These are phyloP conservation scores for Fistularia tabacaria DNA, from an alignment of 2,797 vertebrate genomes.

Conservation along the genomic window DNA sequence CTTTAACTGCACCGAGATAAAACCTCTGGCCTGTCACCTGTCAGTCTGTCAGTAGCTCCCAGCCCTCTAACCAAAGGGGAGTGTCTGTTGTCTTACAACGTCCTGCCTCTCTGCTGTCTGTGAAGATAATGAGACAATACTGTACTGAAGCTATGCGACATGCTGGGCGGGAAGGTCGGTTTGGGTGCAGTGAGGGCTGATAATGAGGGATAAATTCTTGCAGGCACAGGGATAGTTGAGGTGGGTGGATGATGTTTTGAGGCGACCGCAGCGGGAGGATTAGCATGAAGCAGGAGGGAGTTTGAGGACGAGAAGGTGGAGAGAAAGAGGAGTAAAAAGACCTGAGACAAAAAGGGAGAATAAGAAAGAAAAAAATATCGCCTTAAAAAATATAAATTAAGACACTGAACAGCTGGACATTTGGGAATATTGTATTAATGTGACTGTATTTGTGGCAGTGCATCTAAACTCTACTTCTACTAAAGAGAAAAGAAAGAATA, in stretches of 20 bases:
- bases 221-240: constrained; percentile 44
- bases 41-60: constrained; percentile 29
- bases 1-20: constrained; percentile 20
- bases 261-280: constrained; percentile 59
- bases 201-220: constrained; percentile 76
- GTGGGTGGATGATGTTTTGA: constrained; percentile 54
- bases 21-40: constrained; percentile 56
- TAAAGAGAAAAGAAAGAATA: constrained; percentile 10
- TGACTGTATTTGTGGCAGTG: constrained; percentile 6
- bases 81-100: constrained; percentile 53
- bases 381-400: constrained; percentile 53
- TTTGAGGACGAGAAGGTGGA: constrained; percentile 32
- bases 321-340: constrained; percentile 46
- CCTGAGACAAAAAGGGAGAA: constrained; percentile 33
- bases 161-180: constrained; percentile 59
- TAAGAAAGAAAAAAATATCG: constrained; percentile 24
- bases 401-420: constrained; percentile 55
- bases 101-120: constrained; percentile 52
- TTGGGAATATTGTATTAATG: constrained; percentile 16
- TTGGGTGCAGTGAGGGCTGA: constrained; percentile 49
- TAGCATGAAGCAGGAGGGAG: constrained; percentile 45
- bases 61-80: constrained; percentile 51
- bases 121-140: constrained; percentile 69
- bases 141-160: constrained; percentile 53
- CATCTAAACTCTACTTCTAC: constrained; percentile 12